These are phyloP conservation scores for Sclerurus mexicanus DNA, from an alignment of 2,113 vertebrate genomes.

Conservation along the genomic window DNA sequence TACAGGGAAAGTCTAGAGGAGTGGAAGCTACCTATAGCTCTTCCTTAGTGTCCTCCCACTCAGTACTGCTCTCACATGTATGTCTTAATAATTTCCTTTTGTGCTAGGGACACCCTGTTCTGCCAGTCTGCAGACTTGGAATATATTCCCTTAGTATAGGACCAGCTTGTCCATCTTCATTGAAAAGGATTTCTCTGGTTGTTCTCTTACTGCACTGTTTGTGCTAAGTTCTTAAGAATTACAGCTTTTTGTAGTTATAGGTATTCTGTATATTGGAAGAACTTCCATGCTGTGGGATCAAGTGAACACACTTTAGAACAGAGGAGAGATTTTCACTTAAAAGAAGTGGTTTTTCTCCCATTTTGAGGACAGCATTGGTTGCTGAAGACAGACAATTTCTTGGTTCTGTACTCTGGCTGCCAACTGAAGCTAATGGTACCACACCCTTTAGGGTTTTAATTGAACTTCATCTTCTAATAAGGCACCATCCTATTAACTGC, in stretches of 20 bases:
- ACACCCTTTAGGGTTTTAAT: background rate
- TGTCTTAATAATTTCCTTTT: background rate
- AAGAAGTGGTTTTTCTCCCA: background rate
- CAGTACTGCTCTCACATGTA: background rate
- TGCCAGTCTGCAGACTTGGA: background rate
- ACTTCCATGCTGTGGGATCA: background rate
- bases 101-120: background rate
- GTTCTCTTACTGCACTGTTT: background rate
- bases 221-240: background rate
- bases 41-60: background rate
- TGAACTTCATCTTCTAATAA: background rate
- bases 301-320: background rate
- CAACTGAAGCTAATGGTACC: background rate
- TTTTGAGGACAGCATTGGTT: background rate
- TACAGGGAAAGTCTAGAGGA: background rate
- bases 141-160: background rate
- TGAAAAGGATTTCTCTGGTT: background rate
- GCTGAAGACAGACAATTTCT: background rate
- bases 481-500: background rate
- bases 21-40: background rate
- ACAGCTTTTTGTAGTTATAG: background rate
- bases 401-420: background rate
- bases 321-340: background rate
- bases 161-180: background rate
- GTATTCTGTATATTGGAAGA: background rate